phyloP scores from a whole-genome alignment of 2,113 vertebrate species.

The Cyprinodon tularosa region DNA sequence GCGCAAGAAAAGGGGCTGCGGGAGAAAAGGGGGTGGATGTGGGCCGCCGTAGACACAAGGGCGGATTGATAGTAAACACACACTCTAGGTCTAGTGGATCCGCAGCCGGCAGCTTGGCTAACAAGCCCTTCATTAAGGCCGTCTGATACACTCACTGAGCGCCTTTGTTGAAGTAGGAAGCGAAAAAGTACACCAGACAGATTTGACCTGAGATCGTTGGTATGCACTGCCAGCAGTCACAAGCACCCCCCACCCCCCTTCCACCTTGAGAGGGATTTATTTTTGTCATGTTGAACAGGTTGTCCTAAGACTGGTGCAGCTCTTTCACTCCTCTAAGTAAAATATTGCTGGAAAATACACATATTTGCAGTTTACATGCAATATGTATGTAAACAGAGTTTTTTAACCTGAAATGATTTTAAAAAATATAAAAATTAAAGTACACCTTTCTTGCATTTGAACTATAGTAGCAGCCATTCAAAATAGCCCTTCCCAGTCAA shows the following conservation, averaged over 20 bases:
- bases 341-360: slow-evolving; percentile 6
- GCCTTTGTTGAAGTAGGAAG: slow-evolving; percentile 74
- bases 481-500: too few relatives aligned
- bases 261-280: slow-evolving; percentile 50
- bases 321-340: slow-evolving; percentile 36
- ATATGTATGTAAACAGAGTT: background rate
- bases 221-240: slow-evolving; percentile 52
- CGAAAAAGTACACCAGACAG: slow-evolving; percentile 69
- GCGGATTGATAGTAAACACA: slow-evolving; percentile 75
- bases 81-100: slow-evolving; percentile 67
- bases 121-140: slow-evolving; percentile 76
- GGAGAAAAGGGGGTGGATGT: slow-evolving; percentile 51
- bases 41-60: slow-evolving; percentile 72
- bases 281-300: slow-evolving; percentile 58
- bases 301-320: slow-evolving; percentile 45
- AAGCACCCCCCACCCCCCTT: background rate
- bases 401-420: too few relatives aligned
- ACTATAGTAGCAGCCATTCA: background rate
- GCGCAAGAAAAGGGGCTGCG: slow-evolving; percentile 12
- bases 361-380: background rate
- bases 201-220: slow-evolving; percentile 67
- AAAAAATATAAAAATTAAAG: too few relatives aligned
- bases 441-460: background rate
- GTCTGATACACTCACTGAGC: slow-evolving; percentile 75
- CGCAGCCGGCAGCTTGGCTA: slow-evolving; percentile 62